Conservation (phyloP, 2,888 invertebrate genomes). For the Nipponacmea schrenckii region DNA sequence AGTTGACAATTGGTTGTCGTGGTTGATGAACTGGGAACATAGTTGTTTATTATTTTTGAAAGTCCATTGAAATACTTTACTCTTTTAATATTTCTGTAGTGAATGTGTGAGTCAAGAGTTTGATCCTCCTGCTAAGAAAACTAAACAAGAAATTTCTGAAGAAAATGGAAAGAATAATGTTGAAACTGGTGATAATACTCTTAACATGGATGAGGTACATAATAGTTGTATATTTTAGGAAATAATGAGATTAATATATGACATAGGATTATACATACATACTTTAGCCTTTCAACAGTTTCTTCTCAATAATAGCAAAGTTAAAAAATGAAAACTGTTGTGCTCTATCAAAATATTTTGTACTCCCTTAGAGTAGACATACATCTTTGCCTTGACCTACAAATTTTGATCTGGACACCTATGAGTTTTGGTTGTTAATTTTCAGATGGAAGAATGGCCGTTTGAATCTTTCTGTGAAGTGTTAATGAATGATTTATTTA, state of each 20-base stretch:
- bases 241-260: too few relatives aligned
- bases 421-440: conserved; percentile 14
- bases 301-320: too few relatives aligned
- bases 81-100: not conserved
- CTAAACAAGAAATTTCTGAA: conserved; percentile 24
- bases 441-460: conserved; percentile 83
- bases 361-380: too few relatives aligned
- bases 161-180: conserved; percentile 43
- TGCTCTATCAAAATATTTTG: too few relatives aligned
- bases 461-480: conserved; percentile 86
- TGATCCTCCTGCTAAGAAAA: conserved; percentile 26
- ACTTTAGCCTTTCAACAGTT: too few relatives aligned
- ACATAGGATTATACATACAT: too few relatives aligned
- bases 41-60: too few relatives aligned
- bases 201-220: conserved; percentile 55
- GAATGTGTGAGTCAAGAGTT: not conserved
- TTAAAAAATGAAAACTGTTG: too few relatives aligned
- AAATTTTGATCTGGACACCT: too few relatives aligned
- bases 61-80: not conserved
- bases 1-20: too few relatives aligned
- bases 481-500: conserved; percentile 86
- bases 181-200: conserved; percentile 50
- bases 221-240: not conserved
- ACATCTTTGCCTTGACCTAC: too few relatives aligned
- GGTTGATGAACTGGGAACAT: too few relatives aligned